Base-by-base conservation (phyloP, 2,113 vertebrate genomes). In the Cygnus buccinator region DNA sequence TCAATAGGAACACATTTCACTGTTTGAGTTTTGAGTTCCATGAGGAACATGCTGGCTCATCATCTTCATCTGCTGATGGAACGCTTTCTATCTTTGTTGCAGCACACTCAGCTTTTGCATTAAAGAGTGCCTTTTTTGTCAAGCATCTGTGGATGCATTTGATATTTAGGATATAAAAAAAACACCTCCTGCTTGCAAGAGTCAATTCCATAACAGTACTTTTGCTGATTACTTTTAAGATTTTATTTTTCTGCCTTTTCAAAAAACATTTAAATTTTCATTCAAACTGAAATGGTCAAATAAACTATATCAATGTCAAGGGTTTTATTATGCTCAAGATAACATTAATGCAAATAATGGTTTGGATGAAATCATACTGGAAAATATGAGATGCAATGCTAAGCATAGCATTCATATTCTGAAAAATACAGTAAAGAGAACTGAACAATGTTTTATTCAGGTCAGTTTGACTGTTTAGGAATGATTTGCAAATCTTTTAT, bases 1-100 rank as follows among this genome's bases (percentile, higher is more conserved):
- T 95, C 67, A 94, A 75, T 90, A 91, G 66, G 93, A 96, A 88
- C 7, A 12, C 43, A 84, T 87, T 95, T 87, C 54, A 75, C 87
- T 95, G 77, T 21, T 86, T 74, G 71, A 96, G 72, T 86, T 94
- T 95, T 87, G 91, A 72, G 93, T 46, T 78, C 83, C 82, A 44
- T 22, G 73, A 50, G 72, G 93, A 95, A 95, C 94, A 96, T 77
- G 96, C 93, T 94, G 82, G 94, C 76, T 96, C 95, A 96, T 96
- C 94, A 96, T 95, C 72, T 96, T 95, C 93, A 87, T 91, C 72
- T 96, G 94, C 96, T 95, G 94, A 96, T 95, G 93, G 84, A 96
- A 93, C 29, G 39, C 37, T 94, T 96, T 95, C 96, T 96, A 96
- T 96, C 92, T 96, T 96, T 95, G 79, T 80, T 97, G 91, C 87